Base-by-base conservation (phyloP, 2,797 vertebrate genomes). In the Sternarchorhynchus goeldii region DNA sequence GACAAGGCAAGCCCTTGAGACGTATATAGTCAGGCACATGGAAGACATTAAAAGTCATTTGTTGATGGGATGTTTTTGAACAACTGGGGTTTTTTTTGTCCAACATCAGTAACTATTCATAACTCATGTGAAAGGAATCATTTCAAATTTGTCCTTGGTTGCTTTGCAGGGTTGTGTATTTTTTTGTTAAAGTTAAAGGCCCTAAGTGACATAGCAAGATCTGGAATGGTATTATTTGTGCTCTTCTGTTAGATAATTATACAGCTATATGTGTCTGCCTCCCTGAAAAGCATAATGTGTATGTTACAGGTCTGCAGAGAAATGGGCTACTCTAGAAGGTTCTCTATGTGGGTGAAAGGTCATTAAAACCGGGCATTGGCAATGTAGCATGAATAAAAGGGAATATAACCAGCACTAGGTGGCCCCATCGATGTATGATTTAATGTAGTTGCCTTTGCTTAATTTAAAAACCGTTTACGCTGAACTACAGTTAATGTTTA, bases 401-500 rank as follows among this genome's bases (percentile, higher is more conserved):
- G 50, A 57, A 14, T 70, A 45, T 17, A 34, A 29, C 34, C 29
- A 32, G 18, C 50, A 70, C 50, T 50, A 12, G 45, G 12, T 50
- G 45, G 12, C 45, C 45, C 45, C 45, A 50, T 50, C 10, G 45
- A 2, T 68, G 66, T 8, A 53, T 6, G 66, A 31, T 31, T 68
- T 68, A 8, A 53, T 45, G 17, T 5, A 67, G 36, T 18, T 57
- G 18, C 17, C 50, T 12, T 57, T 34, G 25, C 32, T 32, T 34
- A 20, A 56, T 70, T 57, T 18, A 70, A 70, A 34, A 18, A 31
- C 16, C 39, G 17, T 17, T 4, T 50, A 10, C 62, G n/a, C 2
- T 31, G 12, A 53, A 20, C 7, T 56, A 32, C 59, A 31, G 71
- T 74, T 79, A 68, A 68, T 3, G 34, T 31, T 66, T 21, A 59